phyloP scores from a whole-genome alignment of 2,888 invertebrate genomes.

The Synergus gifuensis region DNA sequence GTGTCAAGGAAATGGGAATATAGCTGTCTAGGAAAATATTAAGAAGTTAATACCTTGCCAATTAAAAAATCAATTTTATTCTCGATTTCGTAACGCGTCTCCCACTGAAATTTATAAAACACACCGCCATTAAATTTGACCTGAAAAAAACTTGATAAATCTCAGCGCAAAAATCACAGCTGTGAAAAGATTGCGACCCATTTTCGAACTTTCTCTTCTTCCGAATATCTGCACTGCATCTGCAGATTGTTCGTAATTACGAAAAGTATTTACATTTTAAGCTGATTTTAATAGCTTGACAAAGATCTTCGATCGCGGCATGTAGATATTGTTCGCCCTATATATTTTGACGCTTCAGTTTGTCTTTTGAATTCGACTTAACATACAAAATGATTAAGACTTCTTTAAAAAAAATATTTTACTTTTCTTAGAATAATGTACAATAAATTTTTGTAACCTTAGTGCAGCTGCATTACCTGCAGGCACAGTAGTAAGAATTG shows the following conservation, averaged over 20 bases:
- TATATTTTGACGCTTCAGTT: background rate
- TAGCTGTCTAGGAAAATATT: too few species aligned
- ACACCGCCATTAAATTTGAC: conserved; percentile 24
- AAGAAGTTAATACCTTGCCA: too few species aligned
- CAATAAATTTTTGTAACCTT: background rate
- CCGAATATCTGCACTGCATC: conserved; percentile 28
- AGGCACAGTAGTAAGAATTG: conserved; percentile 11
- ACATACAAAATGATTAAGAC: background rate
- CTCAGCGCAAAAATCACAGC: conserved; percentile 33
- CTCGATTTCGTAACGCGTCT: background rate
- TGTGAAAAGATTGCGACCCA: conserved; percentile 33
- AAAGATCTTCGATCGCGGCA: conserved; percentile 16
- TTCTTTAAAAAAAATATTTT: background rate
- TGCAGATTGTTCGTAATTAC: conserved; percentile 39
- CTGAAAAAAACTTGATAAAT: conserved; percentile 33
- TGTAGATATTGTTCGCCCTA: conserved; percentile 24
- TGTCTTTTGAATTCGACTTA: background rate
- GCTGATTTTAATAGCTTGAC: conserved; percentile 18
- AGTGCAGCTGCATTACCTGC: conserved; percentile 33
- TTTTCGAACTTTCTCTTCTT: conserved; percentile 36
- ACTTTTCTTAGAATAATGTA: background rate
- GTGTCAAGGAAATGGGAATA: too few species aligned
- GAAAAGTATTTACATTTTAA: conserved; percentile 19
- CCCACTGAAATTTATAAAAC: background rate
- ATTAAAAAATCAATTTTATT: background rate